Percentiles rank a stretch among this genome's conserved stretches.
Evolutionary conservation across 2,797 vertebrate genomes (phyloP).

Genomic region (Scleropages formosus): DNA sequence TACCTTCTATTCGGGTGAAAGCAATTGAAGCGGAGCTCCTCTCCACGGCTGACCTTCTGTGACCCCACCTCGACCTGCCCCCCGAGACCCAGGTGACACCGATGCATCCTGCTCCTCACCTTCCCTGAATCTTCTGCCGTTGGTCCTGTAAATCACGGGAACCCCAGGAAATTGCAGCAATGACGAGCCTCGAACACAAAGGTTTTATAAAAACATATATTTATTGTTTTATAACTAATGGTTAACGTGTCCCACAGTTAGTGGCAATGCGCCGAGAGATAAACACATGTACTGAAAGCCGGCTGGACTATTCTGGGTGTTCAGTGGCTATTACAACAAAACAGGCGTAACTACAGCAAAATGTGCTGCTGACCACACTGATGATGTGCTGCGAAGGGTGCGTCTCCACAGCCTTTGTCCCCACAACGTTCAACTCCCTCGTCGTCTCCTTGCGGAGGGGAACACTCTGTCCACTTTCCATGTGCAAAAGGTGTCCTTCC

Average conservation of each 20-base stretch:
- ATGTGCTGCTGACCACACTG: constrained; percentile 37
- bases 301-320: constrained; percentile 50
- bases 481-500: constrained; percentile 32
- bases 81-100: no score
- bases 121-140: no score
- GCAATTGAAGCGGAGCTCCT: no score
- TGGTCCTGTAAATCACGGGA: neutral
- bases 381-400: constrained; percentile 36
- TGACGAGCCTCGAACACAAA: constrained; percentile 37
- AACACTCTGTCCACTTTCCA: constrained; percentile 55
- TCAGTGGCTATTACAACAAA: constrained; percentile 62
- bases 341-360: constrained; percentile 43
- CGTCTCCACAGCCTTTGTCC: constrained; percentile 30
- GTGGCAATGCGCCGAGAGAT: constrained; percentile 57
- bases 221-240: constrained; percentile 72
- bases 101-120: no score
- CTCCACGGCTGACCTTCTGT: no score
- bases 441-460: constrained; percentile 45
- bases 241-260: constrained; percentile 67
- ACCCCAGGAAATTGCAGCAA: constrained; percentile 27
- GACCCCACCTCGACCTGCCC: no score
- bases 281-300: constrained; percentile 54
- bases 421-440: constrained; percentile 42
- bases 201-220: constrained; percentile 72
- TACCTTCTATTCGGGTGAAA: no score